phyloP scores from a whole-genome alignment of 1,140 invertebrate species.

The Lineus longissimus region DNA sequence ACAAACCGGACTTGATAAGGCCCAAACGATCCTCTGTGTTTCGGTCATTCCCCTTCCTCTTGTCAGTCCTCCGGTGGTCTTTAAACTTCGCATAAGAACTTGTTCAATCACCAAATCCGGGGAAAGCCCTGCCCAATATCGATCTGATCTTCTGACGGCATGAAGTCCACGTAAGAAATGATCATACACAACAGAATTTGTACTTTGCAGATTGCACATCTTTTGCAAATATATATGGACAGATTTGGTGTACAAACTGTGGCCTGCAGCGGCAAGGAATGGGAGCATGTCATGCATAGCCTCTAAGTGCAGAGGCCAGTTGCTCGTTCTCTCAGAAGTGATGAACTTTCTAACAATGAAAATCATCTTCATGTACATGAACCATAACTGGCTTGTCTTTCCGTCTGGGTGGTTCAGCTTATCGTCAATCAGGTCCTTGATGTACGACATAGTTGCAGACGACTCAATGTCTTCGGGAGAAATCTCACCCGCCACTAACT shows the following conservation, averaged over 20 bases:
- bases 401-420: not conserved
- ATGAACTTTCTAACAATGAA: slow-evolving; percentile 26
- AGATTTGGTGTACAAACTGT: slow-evolving; percentile 53
- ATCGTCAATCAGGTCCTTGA: not conserved
- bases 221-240: slow-evolving; percentile 53
- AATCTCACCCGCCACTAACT: not conserved
- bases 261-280: slow-evolving; percentile 27
- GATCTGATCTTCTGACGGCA: slow-evolving; percentile 31
- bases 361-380: slow-evolving; percentile 35
- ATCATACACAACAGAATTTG: slow-evolving; percentile 22
- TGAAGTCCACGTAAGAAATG: slow-evolving; percentile 26
- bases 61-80: slow-evolving; percentile 35
- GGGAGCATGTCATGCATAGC: slow-evolving; percentile 47
- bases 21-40: slow-evolving; percentile 20
- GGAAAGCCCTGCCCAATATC: slow-evolving; percentile 52
- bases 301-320: slow-evolving; percentile 24
- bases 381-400: slow-evolving; percentile 20
- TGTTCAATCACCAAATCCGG: slow-evolving; percentile 44
- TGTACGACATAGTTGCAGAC: not conserved
- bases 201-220: slow-evolving; percentile 37
- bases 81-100: slow-evolving; percentile 37
- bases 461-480: not conserved
- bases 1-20: slow-evolving; percentile 26
- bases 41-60: slow-evolving; percentile 25
- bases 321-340: slow-evolving; percentile 30